These are phyloP conservation scores for Conomelus anceps DNA, from an alignment of 2,888 invertebrate species.

Conservation along the genomic window DNA sequence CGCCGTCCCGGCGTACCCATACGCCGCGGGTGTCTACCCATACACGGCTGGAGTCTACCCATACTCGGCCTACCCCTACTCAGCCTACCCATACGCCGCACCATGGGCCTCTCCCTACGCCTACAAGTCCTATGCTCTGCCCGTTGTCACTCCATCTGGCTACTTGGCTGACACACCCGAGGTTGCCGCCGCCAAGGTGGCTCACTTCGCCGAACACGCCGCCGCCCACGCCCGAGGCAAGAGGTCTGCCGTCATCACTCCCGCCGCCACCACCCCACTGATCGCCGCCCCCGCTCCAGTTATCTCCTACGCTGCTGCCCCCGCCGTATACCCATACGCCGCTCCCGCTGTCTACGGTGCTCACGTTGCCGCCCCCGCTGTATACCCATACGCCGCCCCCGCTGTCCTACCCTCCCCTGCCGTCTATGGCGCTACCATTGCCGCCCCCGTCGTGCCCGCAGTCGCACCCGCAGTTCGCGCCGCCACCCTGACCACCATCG, in stretches of 20 bases:
- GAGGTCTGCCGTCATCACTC: slow-evolving; percentile 18
- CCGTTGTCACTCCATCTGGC: slow-evolving; percentile 41
- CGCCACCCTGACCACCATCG: slow-evolving; percentile 41
- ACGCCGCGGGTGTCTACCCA: slow-evolving; percentile 20
- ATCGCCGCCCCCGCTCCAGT: slow-evolving; percentile 22
- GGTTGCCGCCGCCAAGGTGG: slow-evolving; percentile 43
- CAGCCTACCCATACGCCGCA: slow-evolving; percentile 19
- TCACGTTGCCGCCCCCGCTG: slow-evolving; percentile 14
- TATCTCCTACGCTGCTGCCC: slow-evolving; percentile 18
- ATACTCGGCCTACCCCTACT: slow-evolving; percentile 19
- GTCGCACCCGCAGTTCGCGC: slow-evolving; percentile 32
- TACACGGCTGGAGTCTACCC: slow-evolving; percentile 15
- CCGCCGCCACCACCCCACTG: slow-evolving; percentile 23
- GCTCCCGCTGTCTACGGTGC: slow-evolving; percentile 20
- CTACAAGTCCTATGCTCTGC: slow-evolving; percentile 31
- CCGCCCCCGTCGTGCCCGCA: slow-evolving; percentile 33
- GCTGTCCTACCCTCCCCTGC: background rate
- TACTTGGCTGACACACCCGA: slow-evolving; percentile 44
- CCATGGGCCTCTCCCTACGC: slow-evolving; percentile 35
- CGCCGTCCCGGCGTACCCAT: background rate
- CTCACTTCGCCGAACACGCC: slow-evolving; percentile 43
- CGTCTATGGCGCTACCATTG: slow-evolving; percentile 29
- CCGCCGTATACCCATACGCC: slow-evolving; percentile 11
- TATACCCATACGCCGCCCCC: slow-evolving; percentile 7
- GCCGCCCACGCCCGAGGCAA: background rate